phyloP scores from a whole-genome alignment of 2,797 vertebrate species.

The Heliangelus exortis region DNA sequence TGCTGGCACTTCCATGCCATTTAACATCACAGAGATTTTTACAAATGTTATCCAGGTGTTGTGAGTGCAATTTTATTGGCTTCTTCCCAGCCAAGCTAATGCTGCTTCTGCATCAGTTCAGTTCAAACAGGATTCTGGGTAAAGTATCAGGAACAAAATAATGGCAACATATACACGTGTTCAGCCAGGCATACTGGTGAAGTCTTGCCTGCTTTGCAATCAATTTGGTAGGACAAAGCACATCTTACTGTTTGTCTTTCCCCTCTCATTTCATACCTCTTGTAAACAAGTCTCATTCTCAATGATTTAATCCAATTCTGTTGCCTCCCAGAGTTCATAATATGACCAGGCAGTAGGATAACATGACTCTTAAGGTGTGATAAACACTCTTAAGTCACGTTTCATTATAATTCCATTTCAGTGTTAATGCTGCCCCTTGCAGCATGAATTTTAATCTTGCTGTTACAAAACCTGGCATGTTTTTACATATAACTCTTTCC shows the following conservation, averaged over 20 bases:
- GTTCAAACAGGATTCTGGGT: background rate
- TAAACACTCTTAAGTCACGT: background rate
- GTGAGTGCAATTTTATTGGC: background rate
- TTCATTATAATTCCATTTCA: background rate
- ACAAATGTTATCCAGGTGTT: background rate
- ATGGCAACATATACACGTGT: rapidly evolving
- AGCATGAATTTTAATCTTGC: background rate
- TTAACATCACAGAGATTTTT: background rate
- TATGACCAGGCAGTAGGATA: background rate
- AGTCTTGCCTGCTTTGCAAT: background rate
- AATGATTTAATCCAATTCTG: background rate
- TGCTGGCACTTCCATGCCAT: background rate
- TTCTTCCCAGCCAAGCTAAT: background rate
- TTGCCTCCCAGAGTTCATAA: background rate
- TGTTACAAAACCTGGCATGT: background rate
- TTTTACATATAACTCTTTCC: background rate
- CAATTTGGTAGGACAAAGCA: background rate
- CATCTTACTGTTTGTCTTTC: background rate
- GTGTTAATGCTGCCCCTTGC: background rate
- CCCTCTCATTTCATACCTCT: background rate
- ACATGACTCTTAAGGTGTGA: background rate
- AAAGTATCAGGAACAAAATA: background rate
- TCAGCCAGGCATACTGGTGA: background rate
- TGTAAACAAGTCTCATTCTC: background rate
- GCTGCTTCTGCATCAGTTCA: background rate